Conservation (phyloP, 2,888 invertebrate genomes). For the Tetragnatha montana region DNA sequence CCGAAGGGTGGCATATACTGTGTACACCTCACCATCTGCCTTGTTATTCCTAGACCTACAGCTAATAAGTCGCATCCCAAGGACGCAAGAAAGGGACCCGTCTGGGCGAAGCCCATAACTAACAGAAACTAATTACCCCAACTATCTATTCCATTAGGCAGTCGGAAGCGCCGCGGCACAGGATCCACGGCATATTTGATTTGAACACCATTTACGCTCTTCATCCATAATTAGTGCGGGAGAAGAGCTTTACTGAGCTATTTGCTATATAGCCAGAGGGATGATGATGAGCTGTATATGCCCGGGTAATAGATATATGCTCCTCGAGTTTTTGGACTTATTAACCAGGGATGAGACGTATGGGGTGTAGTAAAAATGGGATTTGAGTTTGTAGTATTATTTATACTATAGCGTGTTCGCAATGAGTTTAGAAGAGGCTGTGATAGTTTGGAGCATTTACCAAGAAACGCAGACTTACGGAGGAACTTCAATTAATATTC, state of each 20-base stretch:
- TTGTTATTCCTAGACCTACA: too few relatives aligned
- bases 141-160: not conserved
- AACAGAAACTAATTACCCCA: not conserved
- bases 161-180: not conserved
- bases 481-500: too few relatives aligned
- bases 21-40: too few relatives aligned
- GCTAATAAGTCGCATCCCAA: not conserved
- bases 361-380: too few relatives aligned
- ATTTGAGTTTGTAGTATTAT: too few relatives aligned
- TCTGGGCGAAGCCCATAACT: not conserved
- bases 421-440: too few relatives aligned
- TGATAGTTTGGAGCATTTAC: too few relatives aligned
- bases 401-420: too few relatives aligned
- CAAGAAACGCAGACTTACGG: too few relatives aligned
- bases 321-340: too few relatives aligned
- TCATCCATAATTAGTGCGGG: not conserved
- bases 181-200: not conserved
- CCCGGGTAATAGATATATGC: not conserved
- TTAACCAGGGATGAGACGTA: too few relatives aligned
- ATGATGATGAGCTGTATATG: not conserved
- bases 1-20: too few relatives aligned
- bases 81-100: not conserved
- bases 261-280: not conserved
- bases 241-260: not conserved
- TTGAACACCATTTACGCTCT: not conserved